A percentile compares a stretch with the other conserved stretches of the same genome.
phyloP scores from a whole-genome alignment of 2,888 invertebrate species.

The Tupiocoris notatus region DNA sequence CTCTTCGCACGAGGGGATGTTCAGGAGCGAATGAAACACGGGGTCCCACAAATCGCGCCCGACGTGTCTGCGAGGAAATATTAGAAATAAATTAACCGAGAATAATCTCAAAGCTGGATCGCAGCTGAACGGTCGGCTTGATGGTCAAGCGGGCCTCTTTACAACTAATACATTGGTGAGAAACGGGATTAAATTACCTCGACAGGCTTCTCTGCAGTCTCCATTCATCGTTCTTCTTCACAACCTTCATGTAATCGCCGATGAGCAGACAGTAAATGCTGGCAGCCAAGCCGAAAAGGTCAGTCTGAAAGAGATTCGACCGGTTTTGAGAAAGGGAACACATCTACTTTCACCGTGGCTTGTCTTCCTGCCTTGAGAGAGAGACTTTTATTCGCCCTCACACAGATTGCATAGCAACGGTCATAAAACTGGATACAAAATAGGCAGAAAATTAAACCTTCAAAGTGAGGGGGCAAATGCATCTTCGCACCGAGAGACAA shows the following conservation, averaged over 20 bases:
- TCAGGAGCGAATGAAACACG: conserved; percentile 76
- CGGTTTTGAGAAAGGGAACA: too few species aligned
- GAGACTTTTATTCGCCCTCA: too few species aligned
- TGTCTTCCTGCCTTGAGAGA: too few species aligned
- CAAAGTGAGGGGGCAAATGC: too few species aligned
- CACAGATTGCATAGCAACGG: too few species aligned
- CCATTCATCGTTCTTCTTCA: conserved; percentile 66
- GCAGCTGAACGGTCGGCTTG: too few species aligned
- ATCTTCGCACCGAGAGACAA: too few species aligned
- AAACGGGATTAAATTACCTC: conserved; percentile 58
- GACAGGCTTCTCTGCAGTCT: conserved; percentile 70
- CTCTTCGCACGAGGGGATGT: conserved; percentile 65
- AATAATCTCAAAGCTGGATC: background rate
- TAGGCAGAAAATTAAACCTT: too few species aligned
- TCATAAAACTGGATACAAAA: too few species aligned
- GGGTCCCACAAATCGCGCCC: conserved; percentile 73
- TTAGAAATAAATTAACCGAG: background rate
- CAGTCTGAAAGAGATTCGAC: conserved; percentile 67
- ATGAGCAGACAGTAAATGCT: conserved; percentile 84
- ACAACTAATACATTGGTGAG: too few species aligned
- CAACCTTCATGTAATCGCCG: conserved; percentile 84
- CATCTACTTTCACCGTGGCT: too few species aligned
- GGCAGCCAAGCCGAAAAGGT: conserved; percentile 84
- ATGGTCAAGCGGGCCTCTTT: too few species aligned
- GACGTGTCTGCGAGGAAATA: conserved; percentile 52